Base-by-base conservation (phyloP, 2,797 vertebrate genomes). In the Hozukius guyotensis region DNA sequence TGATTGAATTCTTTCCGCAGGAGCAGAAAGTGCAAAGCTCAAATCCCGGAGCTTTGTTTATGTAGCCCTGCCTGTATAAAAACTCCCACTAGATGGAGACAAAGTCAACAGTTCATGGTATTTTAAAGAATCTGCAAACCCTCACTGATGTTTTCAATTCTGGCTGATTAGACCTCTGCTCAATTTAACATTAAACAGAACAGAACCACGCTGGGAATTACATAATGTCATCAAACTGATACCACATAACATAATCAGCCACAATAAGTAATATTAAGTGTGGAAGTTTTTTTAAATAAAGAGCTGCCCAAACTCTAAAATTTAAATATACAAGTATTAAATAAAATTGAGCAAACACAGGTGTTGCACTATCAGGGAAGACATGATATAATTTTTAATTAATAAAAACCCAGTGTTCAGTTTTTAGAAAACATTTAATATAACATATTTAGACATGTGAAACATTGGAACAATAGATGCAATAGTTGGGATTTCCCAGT, bases 391-490 rank as follows among this genome's bases (percentile, higher is more conserved):
- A n/a, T 57, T 27, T n/a, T 12, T 34, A 77, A 74, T 46, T 0
- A 16, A 31, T 46, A 38, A 12, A 61, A 74, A 69, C 14, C 1
- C 22, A 10, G 24, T 16, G n/a, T 36, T 60, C 12, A 31, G 4
- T 61, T 78, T 27, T 46, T 73, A 25, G 14, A 84, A 89, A 87
- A 79, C 2, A n/a, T 82, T 85, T 87, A 82, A 49, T 83, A 65
- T 29, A 87, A 68, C 25, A 70, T 38, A 61, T 68, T 67, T 24
- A n/a, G 68, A 77, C 34, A 71, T 83, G 8, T 69, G 72, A 78
- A 60, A 42, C 63, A 6, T 36, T 56, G 9, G 1, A 59, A 78
- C 38, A 77, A 42, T 3, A 77, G 34, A 71, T 63, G 9, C 27
- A 75, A 24, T 73, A 20, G 20, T 22, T 10, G 10, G 18, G 4